phyloP scores from a whole-genome alignment of 2,113 vertebrate genomes.

The Chaetura pelagica region DNA sequence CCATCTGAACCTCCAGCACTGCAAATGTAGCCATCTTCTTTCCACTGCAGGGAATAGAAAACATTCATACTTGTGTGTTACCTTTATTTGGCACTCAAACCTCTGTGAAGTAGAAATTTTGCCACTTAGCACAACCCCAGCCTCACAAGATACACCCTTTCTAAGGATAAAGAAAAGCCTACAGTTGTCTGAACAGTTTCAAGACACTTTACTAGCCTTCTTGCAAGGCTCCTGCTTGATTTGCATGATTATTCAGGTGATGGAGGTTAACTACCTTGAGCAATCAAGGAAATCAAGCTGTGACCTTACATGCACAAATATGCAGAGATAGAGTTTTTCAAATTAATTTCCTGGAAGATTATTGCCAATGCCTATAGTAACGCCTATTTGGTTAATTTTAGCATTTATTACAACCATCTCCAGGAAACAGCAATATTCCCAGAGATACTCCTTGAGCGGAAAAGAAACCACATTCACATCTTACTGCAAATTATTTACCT shows the following conservation, averaged over 20 bases:
- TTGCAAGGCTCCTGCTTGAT: not conserved
- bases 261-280: conserved; percentile 46
- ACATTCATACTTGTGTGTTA: conserved; percentile 58
- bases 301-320: not conserved
- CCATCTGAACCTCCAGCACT: conserved; percentile 64
- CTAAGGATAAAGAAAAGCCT: conserved; percentile 19
- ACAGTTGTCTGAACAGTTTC: not conserved
- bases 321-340: not conserved
- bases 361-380: conserved; percentile 4
- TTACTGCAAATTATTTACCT: conserved; percentile 5
- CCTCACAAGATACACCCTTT: conserved; percentile 35
- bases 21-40: conserved; percentile 61
- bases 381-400: conserved; percentile 30
- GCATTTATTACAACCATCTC: conserved; percentile 27
- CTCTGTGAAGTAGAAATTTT: conserved; percentile 48
- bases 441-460: conserved; percentile 24
- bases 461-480: not conserved
- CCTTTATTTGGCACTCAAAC: conserved; percentile 60
- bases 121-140: conserved; percentile 43
- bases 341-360: conserved; percentile 19
- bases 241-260: conserved; percentile 37
- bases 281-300: conserved; percentile 16
- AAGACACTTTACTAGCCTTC: conserved; percentile 7
- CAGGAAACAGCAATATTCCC: conserved; percentile 8
- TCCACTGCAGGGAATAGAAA: conserved; percentile 37